Base-by-base conservation (phyloP, 92 coral and sea anemone genomes). In the Phenganax stokvisi region DNA sequence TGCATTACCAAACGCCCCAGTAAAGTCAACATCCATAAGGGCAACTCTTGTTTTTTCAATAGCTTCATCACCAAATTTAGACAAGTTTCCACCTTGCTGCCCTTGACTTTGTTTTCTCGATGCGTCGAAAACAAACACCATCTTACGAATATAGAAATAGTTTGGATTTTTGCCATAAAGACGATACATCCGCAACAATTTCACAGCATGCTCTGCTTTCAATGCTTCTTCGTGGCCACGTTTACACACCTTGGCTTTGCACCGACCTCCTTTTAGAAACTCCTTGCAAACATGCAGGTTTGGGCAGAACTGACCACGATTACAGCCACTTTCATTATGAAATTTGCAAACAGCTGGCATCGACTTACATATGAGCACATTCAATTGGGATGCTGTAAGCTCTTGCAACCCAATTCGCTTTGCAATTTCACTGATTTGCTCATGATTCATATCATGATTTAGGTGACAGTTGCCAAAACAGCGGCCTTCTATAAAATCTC, bases 241-340 rank as follows among this genome's bases (percentile, higher is more conserved):
- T 6, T 76, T 84, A 56, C 97, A 92, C 0, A 57, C 44, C 2
- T 76, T 85, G 37, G 76, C 77, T 11, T 79, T 81, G 16, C 84
- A 56, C 78, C 96, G 89, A 6, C 68, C 71, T 15, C 83, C 85
- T 59, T 79, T 69, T 29, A 86, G 86, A 84, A 83, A 87, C 10
- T 75, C 75, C 88, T 90, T 82, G 86, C 97, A 92, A 70, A 92
- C 72, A 76, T 92, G 97, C 9, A 92, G 64, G 10, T 87, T 84
- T 54, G 76, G 85, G 57, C 74, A 81, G 57, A 51, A 52, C 4
- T 44, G 66, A 8, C 81, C 86, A 20, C 81, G 75, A 20, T 76
- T 54, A 54, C 86, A 83, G 20, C 68, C 54, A 3, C 75, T 74
- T 58, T 60, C 55, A 55, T 83, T 83, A 70, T 74, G 57, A 72